Base-by-base conservation (phyloP, 2,113 vertebrate genomes). In the Porphyrio hochstetteri region DNA sequence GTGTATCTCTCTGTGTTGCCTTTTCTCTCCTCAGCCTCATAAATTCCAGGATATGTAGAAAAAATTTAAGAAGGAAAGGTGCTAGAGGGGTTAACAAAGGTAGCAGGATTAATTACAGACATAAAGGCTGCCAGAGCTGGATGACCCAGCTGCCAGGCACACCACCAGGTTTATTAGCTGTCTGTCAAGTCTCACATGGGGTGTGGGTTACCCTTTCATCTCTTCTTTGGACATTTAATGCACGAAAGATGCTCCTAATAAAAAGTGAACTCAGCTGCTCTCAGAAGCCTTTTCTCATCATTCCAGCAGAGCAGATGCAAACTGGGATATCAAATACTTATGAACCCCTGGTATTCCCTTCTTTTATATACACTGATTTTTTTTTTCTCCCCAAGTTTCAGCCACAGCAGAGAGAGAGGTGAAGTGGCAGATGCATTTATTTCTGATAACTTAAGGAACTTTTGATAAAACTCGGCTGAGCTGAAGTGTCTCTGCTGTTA, bases 211-310 rank as follows among this genome's bases (percentile, higher is more conserved):
- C 3, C 21, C 90, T 93, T 87, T 88, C 80, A 88, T 91, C 91
- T 87, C 29, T 2, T 92, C 90, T 93, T 78, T 77, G 93, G 71
- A 27, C 59, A 64, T 78, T 87, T 89, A 90, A 92, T 86, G 83
- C 89, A 90, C 10, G 2, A 19, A 94, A 84, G 92, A 82, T 44
- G 83, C 83, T 68, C 57, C 93, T 72, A 95, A 97, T 91, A 93
- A 93, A 78, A 88, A 95, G 83, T 36, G 86, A 96, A 88, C 85
- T 90, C 86, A 13, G 90, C 72, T 77, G 69, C 92, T 94, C 79
- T 92, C 65, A 9, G 74, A 90, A 95, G 86, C 79, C 77, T 90
- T 68, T 83, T 76, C 90, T 96, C 96, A 90, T 82, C 94, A 84
- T 61, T 87, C 69, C 82, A 72, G 68, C 77, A 77, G 78, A 90